phyloP scores from a whole-genome alignment of 2,888 invertebrate genomes.

The Lasius platythorax region DNA sequence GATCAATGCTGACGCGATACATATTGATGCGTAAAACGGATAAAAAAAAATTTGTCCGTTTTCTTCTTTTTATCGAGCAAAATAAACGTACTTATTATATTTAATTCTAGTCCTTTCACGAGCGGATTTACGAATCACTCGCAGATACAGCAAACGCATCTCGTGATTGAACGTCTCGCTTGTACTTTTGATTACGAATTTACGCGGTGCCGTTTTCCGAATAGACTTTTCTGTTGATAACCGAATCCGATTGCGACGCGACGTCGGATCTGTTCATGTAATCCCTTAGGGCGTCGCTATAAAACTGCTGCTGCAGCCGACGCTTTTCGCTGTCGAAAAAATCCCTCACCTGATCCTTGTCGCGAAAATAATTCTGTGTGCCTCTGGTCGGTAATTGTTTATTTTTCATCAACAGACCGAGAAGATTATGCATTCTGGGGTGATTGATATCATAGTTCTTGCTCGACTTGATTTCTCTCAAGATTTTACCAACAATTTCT shows the following conservation, averaged over 20 bases:
- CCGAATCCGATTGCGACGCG: constrained; percentile 11
- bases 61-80: neutral
- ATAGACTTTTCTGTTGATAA: constrained; percentile 31
- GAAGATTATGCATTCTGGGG: constrained; percentile 82
- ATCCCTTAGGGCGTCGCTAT: constrained; percentile 72
- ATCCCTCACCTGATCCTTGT: constrained; percentile 74
- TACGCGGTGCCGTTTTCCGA: constrained; percentile 36
- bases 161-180: constrained; percentile 9
- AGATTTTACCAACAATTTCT: constrained; percentile 58
- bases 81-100: neutral
- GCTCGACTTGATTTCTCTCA: constrained; percentile 19
- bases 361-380: constrained; percentile 69
- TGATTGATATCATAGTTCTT: constrained; percentile 79
- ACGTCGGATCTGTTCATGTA: constrained; percentile 76
- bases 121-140: constrained; percentile 1
- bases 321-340: constrained; percentile 77
- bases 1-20: constrained; percentile 4
- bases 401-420: constrained; percentile 84
- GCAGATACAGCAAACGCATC: constrained; percentile 9
- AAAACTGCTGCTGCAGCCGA: constrained; percentile 74
- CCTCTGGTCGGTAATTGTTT: constrained; percentile 79
- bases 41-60: constrained; percentile 10
- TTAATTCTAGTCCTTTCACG: constrained; percentile 20
- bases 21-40: constrained; percentile 4
- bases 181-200: constrained; percentile 35